Base-by-base conservation (phyloP, 2,888 invertebrate species). In the Xylota sylvarum region DNA sequence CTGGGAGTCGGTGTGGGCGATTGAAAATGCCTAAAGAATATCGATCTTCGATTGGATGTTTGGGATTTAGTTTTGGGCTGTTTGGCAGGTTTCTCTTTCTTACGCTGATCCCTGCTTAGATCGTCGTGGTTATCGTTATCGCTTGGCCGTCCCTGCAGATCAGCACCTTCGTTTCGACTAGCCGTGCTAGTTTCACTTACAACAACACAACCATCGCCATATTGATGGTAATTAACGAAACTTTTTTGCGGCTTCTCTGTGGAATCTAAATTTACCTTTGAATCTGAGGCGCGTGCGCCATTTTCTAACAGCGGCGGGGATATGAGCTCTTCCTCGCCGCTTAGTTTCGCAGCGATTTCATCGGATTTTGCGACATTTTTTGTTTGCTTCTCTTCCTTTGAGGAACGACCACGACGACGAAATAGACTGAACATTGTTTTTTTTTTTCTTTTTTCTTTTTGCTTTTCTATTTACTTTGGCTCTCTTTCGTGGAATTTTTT, bases 161-260 rank as follows among this genome's bases (percentile, higher is more conserved):
- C 86, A 88, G 89, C 89, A 89, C 84, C 87, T 86, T 89, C 88
- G 89, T 67, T 88, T 89, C 89, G 89, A 85, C 87, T 90, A 86
- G 64, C 60, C 55, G 81, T 73, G 50, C 62, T 67, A 77, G 60
- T 81, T 73, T 86, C 67, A 81, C 77, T 86, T 86, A 86, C 86
- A 86, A 81, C 81, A 78, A 82, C 81, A 82, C 43, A 43, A 43
- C 82, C 77, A 67, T 77, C 86, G 37, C 37, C 76, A 32, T 48
- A 32, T 70, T 74, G 58, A 67, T 64, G 56, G 77, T 73, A 86
- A 81, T 73, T 73, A 73, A 67, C 50, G 58, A 69, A 69, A 78
- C 62, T 69, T 73, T 62, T 69, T 60, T 73, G 62, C 48, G 72
- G 60, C 48, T 56, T 78, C 69, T 77, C 86, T 67, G 76, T 72